Conservation (phyloP, 1,140 invertebrate genomes). For the Eriosoma lanigerum region DNA sequence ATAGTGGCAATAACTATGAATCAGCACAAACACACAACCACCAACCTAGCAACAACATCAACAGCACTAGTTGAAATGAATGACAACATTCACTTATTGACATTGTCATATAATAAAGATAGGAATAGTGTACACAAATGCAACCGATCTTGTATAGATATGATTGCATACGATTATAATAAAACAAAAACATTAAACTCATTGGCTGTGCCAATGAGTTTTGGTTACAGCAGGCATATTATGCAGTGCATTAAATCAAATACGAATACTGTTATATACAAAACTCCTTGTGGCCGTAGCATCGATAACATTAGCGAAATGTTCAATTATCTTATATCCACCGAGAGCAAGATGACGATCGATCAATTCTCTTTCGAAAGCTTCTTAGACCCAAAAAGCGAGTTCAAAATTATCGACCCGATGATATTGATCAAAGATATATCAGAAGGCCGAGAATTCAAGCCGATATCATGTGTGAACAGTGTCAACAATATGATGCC, state of each 20-base stretch:
- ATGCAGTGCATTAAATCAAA: rapidly evolving
- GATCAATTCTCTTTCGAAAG: conserved; percentile 88
- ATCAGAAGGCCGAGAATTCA: conserved; percentile 80
- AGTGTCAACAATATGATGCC: conserved; percentile 79
- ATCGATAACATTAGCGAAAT: conserved; percentile 78
- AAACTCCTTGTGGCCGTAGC: conserved; percentile 82
- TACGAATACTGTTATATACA: conserved; percentile 68
- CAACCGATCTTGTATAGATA: conserved; percentile 65
- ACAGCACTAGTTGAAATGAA: too few relatives aligned
- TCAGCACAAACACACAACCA: too few relatives aligned
- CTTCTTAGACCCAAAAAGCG: conserved; percentile 74
- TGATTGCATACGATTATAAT: conserved; percentile 60
- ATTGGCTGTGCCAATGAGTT: conserved; percentile 78
- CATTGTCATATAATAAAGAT: too few relatives aligned
- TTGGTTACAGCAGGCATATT: conserved; percentile 77
- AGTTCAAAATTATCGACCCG: conserved; percentile 62
- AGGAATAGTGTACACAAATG: neutral
- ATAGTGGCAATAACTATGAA: too few relatives aligned
- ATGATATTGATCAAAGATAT: conserved; percentile 62
- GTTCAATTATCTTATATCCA: conserved; percentile 72
- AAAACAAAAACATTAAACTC: conserved; percentile 77
- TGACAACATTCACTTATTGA: too few relatives aligned
- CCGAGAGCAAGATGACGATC: conserved; percentile 74
- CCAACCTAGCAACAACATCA: too few relatives aligned
- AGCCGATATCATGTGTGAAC: conserved; percentile 87